A percentile compares a stretch with the other conserved stretches of the same genome.
Conservation (phyloP, 2,113 vertebrate species). For the Dicerorhinus sumatrensis region DNA sequence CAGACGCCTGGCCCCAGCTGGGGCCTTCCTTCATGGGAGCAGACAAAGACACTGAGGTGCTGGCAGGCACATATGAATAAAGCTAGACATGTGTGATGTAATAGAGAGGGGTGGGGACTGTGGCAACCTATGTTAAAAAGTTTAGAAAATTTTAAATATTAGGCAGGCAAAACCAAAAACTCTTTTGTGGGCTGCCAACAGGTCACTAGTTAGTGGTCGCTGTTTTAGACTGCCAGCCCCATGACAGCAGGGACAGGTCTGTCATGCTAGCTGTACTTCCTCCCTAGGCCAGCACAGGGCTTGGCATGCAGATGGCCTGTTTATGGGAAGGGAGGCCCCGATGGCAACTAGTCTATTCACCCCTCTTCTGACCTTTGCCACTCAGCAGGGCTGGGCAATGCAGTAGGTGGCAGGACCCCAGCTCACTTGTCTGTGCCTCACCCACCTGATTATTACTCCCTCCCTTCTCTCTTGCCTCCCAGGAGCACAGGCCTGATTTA, state of each 20-base stretch:
- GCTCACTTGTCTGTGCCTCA: not conserved
- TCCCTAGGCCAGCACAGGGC: not conserved
- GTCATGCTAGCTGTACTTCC: too few species aligned
- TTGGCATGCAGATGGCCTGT: not conserved
- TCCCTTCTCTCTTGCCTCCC: not conserved
- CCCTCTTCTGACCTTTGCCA: not conserved
- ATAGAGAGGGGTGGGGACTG: too few species aligned
- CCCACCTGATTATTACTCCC: fast-evolving
- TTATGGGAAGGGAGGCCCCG: not conserved
- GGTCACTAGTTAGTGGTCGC: not conserved
- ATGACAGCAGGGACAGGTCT: not conserved
- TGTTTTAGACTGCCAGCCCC: not conserved
- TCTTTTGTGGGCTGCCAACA: not conserved
- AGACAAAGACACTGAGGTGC: not conserved
- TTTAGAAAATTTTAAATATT: not conserved
- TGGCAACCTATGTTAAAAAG: not conserved
- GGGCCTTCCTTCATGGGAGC: not conserved
- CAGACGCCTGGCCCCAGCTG: not conserved
- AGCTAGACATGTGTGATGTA: not conserved
- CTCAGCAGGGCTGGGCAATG: not conserved
- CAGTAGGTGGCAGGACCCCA: not conserved
- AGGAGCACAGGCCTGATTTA: not conserved
- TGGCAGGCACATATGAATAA: not conserved
- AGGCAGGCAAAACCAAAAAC: not conserved
- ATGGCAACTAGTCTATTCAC: not conserved